Base-by-base conservation (phyloP, 2,113 vertebrate species). In the Semicossyphus pulcher region DNA sequence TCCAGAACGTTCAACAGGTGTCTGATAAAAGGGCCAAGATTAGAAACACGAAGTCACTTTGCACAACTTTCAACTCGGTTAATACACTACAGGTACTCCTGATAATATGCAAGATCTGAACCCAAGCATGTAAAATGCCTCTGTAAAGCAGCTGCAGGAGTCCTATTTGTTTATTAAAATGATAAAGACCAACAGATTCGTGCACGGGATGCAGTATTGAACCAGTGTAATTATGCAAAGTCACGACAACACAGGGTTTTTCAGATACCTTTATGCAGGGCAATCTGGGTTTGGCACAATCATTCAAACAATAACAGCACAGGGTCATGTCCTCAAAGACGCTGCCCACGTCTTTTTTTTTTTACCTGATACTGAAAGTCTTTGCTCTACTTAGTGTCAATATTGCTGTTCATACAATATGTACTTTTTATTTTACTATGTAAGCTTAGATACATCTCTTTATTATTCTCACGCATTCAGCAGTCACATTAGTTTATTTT, bases 211-310 rank as follows among this genome's bases (percentile, higher is more conserved):
- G 11, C 16, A 1, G 29, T 26, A 21, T 4, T 37, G 20, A 48
- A 32, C 2, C 3, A 5, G 58, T 10, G 8, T 0, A 16, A 10
- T 20, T 10, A 53, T 80, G 56, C 76, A 80, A 59, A 64, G 54
- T 77, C 78, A 78, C 32, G 62, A 12, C 31, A 15, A 39, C 23
- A 0, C 26, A 7, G 34, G 5, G 8, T 3, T 20, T 60, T 64
- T 34, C 0, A 45, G 15, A 36, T 5, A 47, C 45, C 61, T 68
- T 23, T 65, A 47, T 31, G 11, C 32, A 31, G 18, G 29, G 21
- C 6, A 47, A 72, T 18, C 26, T 2, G 14, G 14, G 25, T 72
- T 15, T 11, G 18, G n/a, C 23, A 7, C 18, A 1, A 11, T 1
- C n/a, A 51, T 10, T 45, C 31, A 29, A 53, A 53, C 11, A 4